Evolutionary conservation across 2,113 vertebrate species (phyloP).

Genomic region (Danionella cerebrum): DNA sequence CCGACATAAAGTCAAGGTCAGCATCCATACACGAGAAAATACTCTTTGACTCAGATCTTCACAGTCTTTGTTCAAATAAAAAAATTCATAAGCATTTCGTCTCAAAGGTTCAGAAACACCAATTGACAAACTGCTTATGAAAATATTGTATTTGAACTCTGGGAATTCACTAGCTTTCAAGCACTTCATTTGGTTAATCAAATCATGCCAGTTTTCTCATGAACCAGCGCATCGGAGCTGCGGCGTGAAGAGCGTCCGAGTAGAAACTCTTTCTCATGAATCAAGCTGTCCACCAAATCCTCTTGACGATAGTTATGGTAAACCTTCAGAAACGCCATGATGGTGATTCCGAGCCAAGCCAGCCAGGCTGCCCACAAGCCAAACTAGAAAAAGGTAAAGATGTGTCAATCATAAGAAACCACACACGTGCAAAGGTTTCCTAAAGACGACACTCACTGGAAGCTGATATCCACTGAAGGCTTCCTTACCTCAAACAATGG

Average conservation of each 20-base stretch:
- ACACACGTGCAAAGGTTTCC: too few relatives aligned
- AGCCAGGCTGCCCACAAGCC: slow-evolving; percentile 95
- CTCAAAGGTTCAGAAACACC: neutral
- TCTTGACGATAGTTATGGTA: slow-evolving; percentile 92
- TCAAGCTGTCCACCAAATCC: slow-evolving; percentile 87
- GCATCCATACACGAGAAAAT: too few relatives aligned
- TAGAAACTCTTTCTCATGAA: slow-evolving; percentile 92
- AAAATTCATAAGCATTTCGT: neutral
- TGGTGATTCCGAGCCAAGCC: slow-evolving; percentile 83
- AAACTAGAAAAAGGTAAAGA: slow-evolving; percentile 62
- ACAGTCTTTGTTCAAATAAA: neutral
- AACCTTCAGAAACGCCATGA: slow-evolving; percentile 91
- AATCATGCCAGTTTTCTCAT: slow-evolving; percentile 81
- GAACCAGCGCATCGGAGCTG: slow-evolving; percentile 59
- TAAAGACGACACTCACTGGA: too few relatives aligned
- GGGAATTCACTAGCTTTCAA: neutral
- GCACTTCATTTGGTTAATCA: slow-evolving; percentile 38
- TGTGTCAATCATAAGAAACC: too few relatives aligned
- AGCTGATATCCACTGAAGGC: too few relatives aligned
- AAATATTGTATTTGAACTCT: neutral
- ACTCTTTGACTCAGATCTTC: too few relatives aligned
- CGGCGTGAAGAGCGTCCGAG: slow-evolving; percentile 73
- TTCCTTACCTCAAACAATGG: too few relatives aligned
- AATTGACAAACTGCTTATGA: neutral
- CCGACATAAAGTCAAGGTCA: too few relatives aligned